Percentiles rank a stretch among this genome's conserved stretches.
Conservation (phyloP, 92 coral and sea anemone genomes). For the Actinostola sp. region DNA sequence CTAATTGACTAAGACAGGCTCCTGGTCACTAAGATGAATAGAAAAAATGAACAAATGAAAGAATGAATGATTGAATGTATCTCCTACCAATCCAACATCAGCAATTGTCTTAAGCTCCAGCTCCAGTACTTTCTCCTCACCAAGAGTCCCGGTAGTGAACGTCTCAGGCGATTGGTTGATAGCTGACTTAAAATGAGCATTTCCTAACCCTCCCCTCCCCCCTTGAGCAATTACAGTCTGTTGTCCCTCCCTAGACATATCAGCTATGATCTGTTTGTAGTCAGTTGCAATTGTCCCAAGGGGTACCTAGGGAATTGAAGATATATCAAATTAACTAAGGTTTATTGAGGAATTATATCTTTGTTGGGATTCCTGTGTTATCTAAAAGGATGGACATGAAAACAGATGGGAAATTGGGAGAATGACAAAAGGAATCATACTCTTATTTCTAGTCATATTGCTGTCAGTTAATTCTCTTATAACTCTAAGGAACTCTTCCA, state of each 20-base stretch:
- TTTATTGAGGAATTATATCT: background rate
- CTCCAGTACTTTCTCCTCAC: slow-evolving; percentile 86
- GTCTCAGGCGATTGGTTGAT: slow-evolving; percentile 75
- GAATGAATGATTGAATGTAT: background rate
- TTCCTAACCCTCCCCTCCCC: slow-evolving; percentile 93
- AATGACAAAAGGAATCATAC: no score
- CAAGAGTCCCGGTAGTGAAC: slow-evolving; percentile 81
- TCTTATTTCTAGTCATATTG: no score
- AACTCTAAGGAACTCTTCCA: no score
- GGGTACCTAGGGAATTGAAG: slow-evolving; percentile 67
- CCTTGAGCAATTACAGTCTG: slow-evolving; percentile 77
- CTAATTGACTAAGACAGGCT: no score
- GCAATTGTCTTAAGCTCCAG: slow-evolving; percentile 98
- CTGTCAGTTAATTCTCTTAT: no score
- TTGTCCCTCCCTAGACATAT: slow-evolving; percentile 72
- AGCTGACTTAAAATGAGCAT: slow-evolving; percentile 86
- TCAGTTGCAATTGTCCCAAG: slow-evolving; percentile 85
- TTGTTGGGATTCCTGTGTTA: no score
- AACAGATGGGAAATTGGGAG: no score
- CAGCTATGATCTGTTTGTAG: slow-evolving; percentile 66
- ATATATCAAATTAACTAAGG: background rate
- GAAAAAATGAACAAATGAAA: background rate
- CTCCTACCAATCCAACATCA: slow-evolving; percentile 94
- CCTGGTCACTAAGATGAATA: no score
- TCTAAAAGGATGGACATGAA: no score